Conservation (phyloP, 2,888 invertebrate genomes). For the Caenorhabditis drosophilae region DNA sequence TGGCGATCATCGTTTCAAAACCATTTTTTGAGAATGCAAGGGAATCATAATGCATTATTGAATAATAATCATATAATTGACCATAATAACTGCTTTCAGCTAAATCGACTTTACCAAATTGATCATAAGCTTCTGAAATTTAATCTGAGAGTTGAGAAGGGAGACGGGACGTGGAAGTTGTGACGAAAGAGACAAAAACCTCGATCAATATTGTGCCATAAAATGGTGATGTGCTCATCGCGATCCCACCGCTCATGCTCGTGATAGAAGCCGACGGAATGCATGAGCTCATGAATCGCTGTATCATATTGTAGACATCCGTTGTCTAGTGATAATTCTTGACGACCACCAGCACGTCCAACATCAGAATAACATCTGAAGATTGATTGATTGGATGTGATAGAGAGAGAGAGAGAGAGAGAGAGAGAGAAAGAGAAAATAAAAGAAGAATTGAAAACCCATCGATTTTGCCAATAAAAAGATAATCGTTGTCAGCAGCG, state of each 20-base stretch:
- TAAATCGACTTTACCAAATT: conserved; percentile 68
- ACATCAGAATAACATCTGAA: conserved; percentile 69
- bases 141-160: conserved; percentile 1
- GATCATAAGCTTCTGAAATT: conserved; percentile 68
- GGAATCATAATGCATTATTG: conserved; percentile 67
- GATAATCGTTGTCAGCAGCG: conserved; percentile 64
- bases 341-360: conserved; percentile 67
- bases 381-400: no score
- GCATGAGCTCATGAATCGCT: conserved; percentile 69
- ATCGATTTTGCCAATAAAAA: conserved; percentile 69
- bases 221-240: conserved; percentile 65
- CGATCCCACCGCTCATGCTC: conserved; percentile 69
- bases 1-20: conserved; percentile 63
- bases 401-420: no score
- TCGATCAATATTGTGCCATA: conserved; percentile 69
- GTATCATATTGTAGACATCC: conserved; percentile 69
- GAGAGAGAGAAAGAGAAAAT: not conserved
- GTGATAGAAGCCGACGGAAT: conserved; percentile 68
- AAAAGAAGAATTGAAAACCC: conserved; percentile 45
- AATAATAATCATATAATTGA: conserved; percentile 55
- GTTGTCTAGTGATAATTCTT: conserved; percentile 68
- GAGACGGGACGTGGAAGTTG: no score
- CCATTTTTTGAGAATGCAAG: conserved; percentile 66
- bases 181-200: conserved; percentile 38
- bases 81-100: conserved; percentile 68